Evolutionary conservation across 2,888 invertebrate species (phyloP).

Genomic region (Agrenia bidenticulata): DNA sequence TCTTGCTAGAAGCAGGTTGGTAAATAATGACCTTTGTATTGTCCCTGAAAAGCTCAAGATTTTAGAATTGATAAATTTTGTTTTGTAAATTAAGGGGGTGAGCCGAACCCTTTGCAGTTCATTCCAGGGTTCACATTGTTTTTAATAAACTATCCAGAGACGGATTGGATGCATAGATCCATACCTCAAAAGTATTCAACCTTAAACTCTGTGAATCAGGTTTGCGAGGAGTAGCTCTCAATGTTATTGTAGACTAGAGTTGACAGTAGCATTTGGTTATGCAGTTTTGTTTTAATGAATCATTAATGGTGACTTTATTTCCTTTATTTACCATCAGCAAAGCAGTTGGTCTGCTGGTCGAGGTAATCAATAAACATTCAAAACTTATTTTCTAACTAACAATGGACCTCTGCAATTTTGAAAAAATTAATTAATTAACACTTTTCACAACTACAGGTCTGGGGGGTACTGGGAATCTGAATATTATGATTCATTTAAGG

Average conservation of each 20-base stretch:
- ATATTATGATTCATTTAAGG: slow-evolving; percentile 33
- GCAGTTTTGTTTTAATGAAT: not conserved
- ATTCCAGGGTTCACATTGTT: slow-evolving; percentile 35
- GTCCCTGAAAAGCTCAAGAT: not conserved
- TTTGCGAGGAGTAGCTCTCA: not conserved
- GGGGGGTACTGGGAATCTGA: slow-evolving; percentile 30
- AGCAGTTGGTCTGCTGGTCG: slow-evolving; percentile 24
- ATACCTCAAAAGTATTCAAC: slow-evolving; percentile 31
- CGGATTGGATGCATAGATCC: slow-evolving; percentile 32
- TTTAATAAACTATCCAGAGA: slow-evolving; percentile 28
- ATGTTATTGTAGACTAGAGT: too few species aligned
- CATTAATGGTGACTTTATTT: too few species aligned
- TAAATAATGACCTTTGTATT: not conserved
- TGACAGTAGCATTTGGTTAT: too few species aligned
- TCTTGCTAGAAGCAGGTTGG: slow-evolving; percentile 18
- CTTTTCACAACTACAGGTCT: too few species aligned
- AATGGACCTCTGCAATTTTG: too few species aligned
- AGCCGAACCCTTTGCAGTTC: slow-evolving; percentile 34
- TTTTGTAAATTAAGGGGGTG: slow-evolving; percentile 31
- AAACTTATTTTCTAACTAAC: too few species aligned
- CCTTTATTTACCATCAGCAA: slow-evolving; percentile 16
- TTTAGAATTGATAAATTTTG: too few species aligned
- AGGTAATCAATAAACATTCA: too few species aligned
- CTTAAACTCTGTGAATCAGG: slow-evolving; percentile 28
- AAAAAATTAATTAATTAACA: too few species aligned